Conservation (phyloP, 2,113 vertebrate genomes). For the Rhinolophus sinicus region DNA sequence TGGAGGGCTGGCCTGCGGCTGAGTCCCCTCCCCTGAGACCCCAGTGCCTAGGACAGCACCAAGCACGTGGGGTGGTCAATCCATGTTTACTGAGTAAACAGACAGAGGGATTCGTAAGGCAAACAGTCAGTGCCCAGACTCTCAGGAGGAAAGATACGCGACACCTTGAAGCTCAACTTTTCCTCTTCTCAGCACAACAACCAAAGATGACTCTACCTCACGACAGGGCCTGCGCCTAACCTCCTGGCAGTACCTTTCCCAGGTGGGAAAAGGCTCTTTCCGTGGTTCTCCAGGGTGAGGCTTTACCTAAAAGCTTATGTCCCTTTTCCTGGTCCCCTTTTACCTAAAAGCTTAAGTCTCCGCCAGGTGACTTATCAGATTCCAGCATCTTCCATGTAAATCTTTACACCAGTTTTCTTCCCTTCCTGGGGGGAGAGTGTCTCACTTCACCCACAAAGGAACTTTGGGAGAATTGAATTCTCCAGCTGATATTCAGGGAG, state of each 20-base stretch:
- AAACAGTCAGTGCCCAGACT: accelerated
- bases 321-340: neutral
- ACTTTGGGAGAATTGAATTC: neutral
- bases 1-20: accelerated
- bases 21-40: too few species aligned
- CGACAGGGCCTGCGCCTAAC: neutral
- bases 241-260: neutral
- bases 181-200: neutral
- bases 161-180: accelerated
- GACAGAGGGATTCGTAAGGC: accelerated
- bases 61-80: accelerated
- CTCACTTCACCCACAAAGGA: accelerated
- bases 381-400: neutral
- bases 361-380: neutral
- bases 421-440: neutral
- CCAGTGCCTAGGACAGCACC: neutral
- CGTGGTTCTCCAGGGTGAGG: neutral
- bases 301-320: neutral
- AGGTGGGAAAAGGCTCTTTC: neutral
- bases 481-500: neutral
- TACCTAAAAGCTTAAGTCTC: neutral
- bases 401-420: neutral
- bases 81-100: neutral
- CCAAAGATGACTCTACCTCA: accelerated
- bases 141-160: too few species aligned